These are phyloP conservation scores for Latrodectus hesperus DNA, from an alignment of 2,888 invertebrate genomes.

Conservation along the genomic window DNA sequence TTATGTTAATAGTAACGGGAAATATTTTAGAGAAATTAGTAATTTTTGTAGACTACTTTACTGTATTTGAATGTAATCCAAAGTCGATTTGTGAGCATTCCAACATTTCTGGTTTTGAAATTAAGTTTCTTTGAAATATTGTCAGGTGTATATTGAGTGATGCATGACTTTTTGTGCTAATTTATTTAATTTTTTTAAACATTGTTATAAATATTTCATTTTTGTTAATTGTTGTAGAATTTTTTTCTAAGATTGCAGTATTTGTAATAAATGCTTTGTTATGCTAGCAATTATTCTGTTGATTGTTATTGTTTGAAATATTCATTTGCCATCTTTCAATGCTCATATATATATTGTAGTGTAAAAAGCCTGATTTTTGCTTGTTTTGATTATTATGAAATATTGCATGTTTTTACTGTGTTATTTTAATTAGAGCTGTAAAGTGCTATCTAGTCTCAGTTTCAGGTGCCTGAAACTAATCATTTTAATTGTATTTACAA, in stretches of 20 bases:
- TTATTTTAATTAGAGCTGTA: too few relatives aligned
- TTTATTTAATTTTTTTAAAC: conserved; percentile 41
- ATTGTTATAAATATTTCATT: conserved; percentile 39
- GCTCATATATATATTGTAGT: not conserved
- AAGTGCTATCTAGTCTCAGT: too few relatives aligned
- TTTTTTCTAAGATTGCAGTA: conserved; percentile 16
- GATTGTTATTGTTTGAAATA: conserved; percentile 22
- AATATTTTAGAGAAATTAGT: too few relatives aligned
- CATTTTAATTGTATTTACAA: too few relatives aligned
- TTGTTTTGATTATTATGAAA: not conserved
- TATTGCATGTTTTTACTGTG: too few relatives aligned
- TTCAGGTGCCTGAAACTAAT: too few relatives aligned
- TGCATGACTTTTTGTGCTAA: conserved; percentile 52
- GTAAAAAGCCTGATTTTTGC: not conserved
- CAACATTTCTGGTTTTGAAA: too few relatives aligned
- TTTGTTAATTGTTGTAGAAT: conserved; percentile 34
- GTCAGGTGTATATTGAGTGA: not conserved
- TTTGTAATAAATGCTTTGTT: conserved; percentile 25
- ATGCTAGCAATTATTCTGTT: not conserved
- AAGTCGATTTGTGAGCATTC: too few relatives aligned
- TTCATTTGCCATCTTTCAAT: conserved; percentile 14
- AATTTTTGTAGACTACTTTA: too few relatives aligned
- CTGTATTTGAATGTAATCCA: too few relatives aligned
- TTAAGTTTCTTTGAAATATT: too few relatives aligned
- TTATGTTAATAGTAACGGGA: too few relatives aligned